These are phyloP conservation scores for Sthenelais limicola DNA, from an alignment of 2,888 invertebrate species.

Conservation along the genomic window DNA sequence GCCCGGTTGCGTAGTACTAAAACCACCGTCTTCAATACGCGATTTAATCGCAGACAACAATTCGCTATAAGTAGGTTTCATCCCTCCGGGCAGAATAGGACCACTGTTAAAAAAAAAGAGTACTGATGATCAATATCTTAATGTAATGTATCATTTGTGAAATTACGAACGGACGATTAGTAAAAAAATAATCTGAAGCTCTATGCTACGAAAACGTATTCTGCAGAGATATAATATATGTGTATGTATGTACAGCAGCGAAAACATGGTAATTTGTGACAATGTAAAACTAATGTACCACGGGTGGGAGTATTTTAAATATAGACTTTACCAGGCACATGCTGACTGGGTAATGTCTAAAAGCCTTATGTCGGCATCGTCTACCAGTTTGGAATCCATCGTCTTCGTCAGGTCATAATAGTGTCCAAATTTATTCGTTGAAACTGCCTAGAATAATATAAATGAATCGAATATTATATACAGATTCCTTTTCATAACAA, in stretches of 20 bases:
- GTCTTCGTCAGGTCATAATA: conserved; percentile 86
- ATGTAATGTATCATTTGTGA: too few species aligned
- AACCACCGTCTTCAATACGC: conserved; percentile 70
- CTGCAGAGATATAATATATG: too few species aligned
- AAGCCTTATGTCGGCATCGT: conserved; percentile 26
- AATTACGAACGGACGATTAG: not conserved
- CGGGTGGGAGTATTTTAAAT: not conserved
- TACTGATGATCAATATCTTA: too few species aligned
- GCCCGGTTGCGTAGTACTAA: conserved; percentile 65
- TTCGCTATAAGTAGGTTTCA: conserved; percentile 20
- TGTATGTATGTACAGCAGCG: too few species aligned
- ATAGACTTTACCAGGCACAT: too few species aligned
- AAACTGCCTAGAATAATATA: not conserved
- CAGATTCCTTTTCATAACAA: too few species aligned
- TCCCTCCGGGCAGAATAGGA: not conserved
- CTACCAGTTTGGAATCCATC: conserved; percentile 78
- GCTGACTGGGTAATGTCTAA: not conserved
- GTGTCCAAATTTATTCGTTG: conserved; percentile 78
- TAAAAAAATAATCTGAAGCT: not conserved
- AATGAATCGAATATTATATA: too few species aligned
- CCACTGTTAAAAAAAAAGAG: too few species aligned
- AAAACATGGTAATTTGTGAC: too few species aligned
- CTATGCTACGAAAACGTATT: not conserved
- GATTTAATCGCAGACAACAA: conserved; percentile 27
- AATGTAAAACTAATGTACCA: not conserved